Evolutionary conservation across 2,888 invertebrate species (phyloP), one percentile per base, ranked within the genome.

Genomic region (Xylota sylvarum): DNA sequence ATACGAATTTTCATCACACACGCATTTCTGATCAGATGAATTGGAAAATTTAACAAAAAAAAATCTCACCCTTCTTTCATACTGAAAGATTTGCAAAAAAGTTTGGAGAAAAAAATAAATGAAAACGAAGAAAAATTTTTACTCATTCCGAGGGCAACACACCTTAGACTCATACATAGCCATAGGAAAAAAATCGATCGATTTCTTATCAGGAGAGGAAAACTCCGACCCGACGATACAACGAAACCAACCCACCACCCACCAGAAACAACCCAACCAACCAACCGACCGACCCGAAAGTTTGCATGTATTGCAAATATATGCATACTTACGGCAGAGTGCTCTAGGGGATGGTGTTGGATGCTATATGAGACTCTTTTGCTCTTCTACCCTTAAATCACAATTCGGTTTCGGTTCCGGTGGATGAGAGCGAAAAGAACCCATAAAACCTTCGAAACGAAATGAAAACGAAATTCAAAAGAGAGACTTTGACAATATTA

Each of bases 101-200:
- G 32, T 2, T 23, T 12, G 9, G 17, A 60, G 1, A 64, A 55
- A 32, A 55, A 40, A 35, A 14, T 55, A 69, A 69, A 65, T 48
- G 14, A 35, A 32, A 40, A 69, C 23, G 43, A 70, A 78, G 58
- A 62, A 85, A 73, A 76, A 58, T 48, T 78, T 86, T 58, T 82
- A 73, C 77, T 76, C 88, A 85, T 78, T 77, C 70, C 78, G 90
- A 91, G 92, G 91, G 91, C 91, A 92, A 92, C 92, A 92, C 92
- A 92, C 92, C 92, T 92, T 92, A 91, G 90, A 90, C 90, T 89
- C 90, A 89, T 91, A 91, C 90, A 91, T 90, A 91, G 90, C 90
- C 89, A 90, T 89, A 88, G 70, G 88, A 88, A 88, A 89, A n/a
- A 88, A 89, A 89, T 89, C 89, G 89, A 89, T 89, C 88, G 87